phyloP scores from a whole-genome alignment of 1,140 invertebrate genomes.

The Zaprionus lachaisei region DNA sequence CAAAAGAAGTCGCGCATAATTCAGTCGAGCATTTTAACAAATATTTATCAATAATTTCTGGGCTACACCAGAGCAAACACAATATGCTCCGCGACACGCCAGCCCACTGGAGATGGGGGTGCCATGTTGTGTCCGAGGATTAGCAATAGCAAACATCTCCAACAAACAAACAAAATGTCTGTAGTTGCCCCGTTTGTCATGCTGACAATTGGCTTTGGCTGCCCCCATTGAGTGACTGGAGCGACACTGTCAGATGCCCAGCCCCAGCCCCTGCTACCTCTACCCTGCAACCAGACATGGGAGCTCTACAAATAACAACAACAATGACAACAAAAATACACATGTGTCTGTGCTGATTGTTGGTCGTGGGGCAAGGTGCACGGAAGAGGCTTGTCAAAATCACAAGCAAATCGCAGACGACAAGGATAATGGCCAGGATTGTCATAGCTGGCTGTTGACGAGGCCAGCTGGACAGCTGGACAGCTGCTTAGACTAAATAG shows the following conservation, averaged over 20 bases:
- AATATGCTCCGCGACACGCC: slow-evolving; percentile 70
- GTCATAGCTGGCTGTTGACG: slow-evolving; percentile 30
- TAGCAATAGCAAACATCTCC: slow-evolving; percentile 63
- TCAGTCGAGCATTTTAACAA: slow-evolving; percentile 72
- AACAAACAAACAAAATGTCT: slow-evolving; percentile 48
- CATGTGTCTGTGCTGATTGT: slow-evolving; percentile 21
- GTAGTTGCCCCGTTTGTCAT: slow-evolving; percentile 70
- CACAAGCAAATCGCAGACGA: slow-evolving; percentile 72
- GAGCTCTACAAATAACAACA: slow-evolving; percentile 56
- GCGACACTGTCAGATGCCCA: slow-evolving; percentile 12
- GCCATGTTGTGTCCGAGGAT: slow-evolving; percentile 55
- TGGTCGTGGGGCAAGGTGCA: slow-evolving; percentile 10
- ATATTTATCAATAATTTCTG: slow-evolving; percentile 80
- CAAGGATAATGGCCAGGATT: slow-evolving; percentile 58
- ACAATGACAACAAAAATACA: slow-evolving; percentile 21
- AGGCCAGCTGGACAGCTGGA: slow-evolving; percentile 31
- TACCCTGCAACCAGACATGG: slow-evolving; percentile 31
- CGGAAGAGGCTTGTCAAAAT: slow-evolving; percentile 66
- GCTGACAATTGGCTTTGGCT: slow-evolving; percentile 74
- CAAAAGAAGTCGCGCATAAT: slow-evolving; percentile 59
- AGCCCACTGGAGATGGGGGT: not conserved
- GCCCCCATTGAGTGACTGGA: slow-evolving; percentile 46
- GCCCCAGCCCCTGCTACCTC: not conserved
- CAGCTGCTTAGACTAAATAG: slow-evolving; percentile 22
- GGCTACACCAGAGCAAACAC: slow-evolving; percentile 48